These are phyloP conservation scores for Clarias pachynema DNA, from an alignment of 2,797 vertebrate species.

Conservation along the genomic window DNA sequence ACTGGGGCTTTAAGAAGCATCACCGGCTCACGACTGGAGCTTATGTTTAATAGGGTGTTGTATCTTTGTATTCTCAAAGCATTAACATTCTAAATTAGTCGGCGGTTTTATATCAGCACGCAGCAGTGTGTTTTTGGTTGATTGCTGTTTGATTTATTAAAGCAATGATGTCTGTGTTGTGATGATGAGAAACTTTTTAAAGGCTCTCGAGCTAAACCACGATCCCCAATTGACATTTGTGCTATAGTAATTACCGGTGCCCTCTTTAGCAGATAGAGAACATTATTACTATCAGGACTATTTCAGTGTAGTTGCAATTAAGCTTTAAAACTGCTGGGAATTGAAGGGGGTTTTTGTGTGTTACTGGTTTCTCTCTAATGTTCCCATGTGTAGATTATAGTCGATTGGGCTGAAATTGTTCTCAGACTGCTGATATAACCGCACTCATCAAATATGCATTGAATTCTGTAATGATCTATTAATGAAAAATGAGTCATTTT, in stretches of 20 bases:
- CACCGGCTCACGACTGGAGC: constrained; percentile 57
- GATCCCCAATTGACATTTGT: constrained; percentile 43
- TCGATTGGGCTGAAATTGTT: constrained; percentile 30
- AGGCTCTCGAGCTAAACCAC: constrained; percentile 43
- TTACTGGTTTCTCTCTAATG: not conserved
- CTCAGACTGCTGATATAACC: not conserved
- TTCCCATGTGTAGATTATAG: not conserved
- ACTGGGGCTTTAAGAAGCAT: constrained; percentile 95
- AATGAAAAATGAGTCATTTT: constrained; percentile 28
- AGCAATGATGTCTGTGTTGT: constrained; percentile 17
- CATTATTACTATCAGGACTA: constrained; percentile 58
- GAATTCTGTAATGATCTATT: constrained; percentile 1
- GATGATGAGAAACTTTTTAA: constrained; percentile 34
- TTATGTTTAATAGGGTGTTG: not conserved
- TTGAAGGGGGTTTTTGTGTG: not conserved
- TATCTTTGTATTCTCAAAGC: not conserved
- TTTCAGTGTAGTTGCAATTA: constrained; percentile 46
- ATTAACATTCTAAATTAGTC: constrained; percentile 6
- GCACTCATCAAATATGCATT: constrained; percentile 27
- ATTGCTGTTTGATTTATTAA: constrained; percentile 30
- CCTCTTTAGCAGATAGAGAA: constrained; percentile 45
- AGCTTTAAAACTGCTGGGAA: constrained; percentile 38
- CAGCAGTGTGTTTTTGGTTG: constrained; percentile 6
- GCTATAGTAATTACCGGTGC: constrained; percentile 53
- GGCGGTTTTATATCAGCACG: constrained; percentile 15